Evolutionary conservation across 2,113 vertebrate species (phyloP), one percentile per base, ranked within the genome.

Genomic region (Trachemys scripta): DNA sequence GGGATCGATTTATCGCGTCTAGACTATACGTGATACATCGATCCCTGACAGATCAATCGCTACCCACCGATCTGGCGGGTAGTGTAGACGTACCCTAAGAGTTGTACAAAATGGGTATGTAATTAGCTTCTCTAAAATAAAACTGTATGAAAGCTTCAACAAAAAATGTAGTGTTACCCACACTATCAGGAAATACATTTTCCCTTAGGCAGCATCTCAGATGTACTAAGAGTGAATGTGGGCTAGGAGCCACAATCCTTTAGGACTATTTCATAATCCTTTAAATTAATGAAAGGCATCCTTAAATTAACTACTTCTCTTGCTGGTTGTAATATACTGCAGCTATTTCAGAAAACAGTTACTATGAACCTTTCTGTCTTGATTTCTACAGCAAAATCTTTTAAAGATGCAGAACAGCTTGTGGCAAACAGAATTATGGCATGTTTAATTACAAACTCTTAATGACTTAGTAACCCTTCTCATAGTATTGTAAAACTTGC

Each of bases 171-270:
- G 50, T 47, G 54, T 91, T 94, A 95, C 94, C 91, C 95, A 96
- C 49, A 6, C 90, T 16, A 4, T 90, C 90, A 95, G 94, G 94
- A 96, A 95, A 92, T 94, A 75, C 4, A 6, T 95, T 96, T 93
- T 96, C 86, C 88, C 90, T 84, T 82, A 87, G 82, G 88, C 54
- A 94, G 59, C 42, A 87, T 94, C 93, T 93, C 27, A 53, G 20
- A 92, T 95, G 47, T 80, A 84, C 10, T 82, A 90, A 92, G 95
- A 94, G 93, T 91, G 94, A 80, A 91, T 81, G 90, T 96, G 96
- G 59, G 88, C 82, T 54, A 82, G 56, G n/a, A 91, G 75, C 8
- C 89, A 45, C 50, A 94, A 2, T 90, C 82, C 42, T 87, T 89
- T 84, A 95, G 88, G 59, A 85, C 51, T 72, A 76, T 86, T 87